A percentile compares a stretch with the other conserved stretches of the same genome.
phyloP scores from a whole-genome alignment of 35 echinoderm and acorn worm genomes.

The Acanthaster planci region DNA sequence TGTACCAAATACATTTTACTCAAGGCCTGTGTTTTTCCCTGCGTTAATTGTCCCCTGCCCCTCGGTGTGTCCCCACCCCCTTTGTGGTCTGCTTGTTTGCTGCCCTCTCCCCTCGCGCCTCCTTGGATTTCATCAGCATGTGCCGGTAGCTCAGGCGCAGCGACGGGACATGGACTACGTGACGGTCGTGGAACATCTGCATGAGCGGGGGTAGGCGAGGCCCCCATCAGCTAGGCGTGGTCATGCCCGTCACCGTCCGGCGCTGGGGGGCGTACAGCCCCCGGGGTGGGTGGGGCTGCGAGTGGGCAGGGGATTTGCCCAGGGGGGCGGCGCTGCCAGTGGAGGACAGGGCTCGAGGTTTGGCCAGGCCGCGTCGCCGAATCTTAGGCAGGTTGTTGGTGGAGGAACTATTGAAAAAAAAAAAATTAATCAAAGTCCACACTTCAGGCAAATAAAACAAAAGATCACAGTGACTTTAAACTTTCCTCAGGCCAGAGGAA shows the following conservation, averaged over 20 bases:
- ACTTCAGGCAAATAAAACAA: background rate
- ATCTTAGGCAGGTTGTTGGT: constrained; percentile 82
- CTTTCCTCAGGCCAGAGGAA: constrained; percentile 12
- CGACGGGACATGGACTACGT: constrained; percentile 25
- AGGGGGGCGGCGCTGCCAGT: constrained; percentile 51
- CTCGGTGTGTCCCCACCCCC: background rate
- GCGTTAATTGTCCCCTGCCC: no score
- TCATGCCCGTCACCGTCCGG: constrained; percentile 50
- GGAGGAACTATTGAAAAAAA: constrained; percentile 52
- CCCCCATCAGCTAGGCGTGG: constrained; percentile 75
- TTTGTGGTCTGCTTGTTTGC: background rate
- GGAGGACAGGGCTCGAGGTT: constrained; percentile 72
- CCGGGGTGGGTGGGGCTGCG: constrained; percentile 54
- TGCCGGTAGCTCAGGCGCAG: constrained; percentile 21
- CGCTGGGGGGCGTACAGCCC: constrained; percentile 48
- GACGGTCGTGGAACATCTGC: constrained; percentile 28
- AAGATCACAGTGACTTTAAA: background rate
- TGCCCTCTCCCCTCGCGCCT: background rate
- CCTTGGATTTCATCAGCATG: constrained; percentile 10
- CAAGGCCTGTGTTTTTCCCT: no score
- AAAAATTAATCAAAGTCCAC: background rate
- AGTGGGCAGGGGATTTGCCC: constrained; percentile 31
- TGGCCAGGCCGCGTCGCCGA: constrained; percentile 35
- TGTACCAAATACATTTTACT: no score
- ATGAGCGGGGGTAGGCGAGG: constrained; percentile 49